Evolutionary conservation across 2,797 vertebrate genomes (phyloP), one percentile per base, ranked within the genome.

Genomic region (Champsocephalus esox): DNA sequence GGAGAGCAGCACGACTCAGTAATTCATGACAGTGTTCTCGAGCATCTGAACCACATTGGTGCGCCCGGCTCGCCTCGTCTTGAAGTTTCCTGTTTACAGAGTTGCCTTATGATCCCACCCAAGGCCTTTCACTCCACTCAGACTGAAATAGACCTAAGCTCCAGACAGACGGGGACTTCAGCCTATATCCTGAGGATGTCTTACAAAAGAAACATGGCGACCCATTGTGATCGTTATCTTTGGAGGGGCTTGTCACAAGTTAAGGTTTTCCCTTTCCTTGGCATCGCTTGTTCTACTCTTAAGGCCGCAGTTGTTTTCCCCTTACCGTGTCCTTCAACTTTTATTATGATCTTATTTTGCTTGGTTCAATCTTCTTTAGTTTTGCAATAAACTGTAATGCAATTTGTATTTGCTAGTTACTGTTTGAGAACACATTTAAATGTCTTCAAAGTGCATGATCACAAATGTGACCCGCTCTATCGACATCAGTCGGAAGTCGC

Each of bases 111-210:
- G 75, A 91, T 90, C 90, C 91, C 91, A 89, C 86, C 89, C 87
- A 89, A 83, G 73, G 79, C 83, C 81, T 86, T 89, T 90, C 88
- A 85, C 88, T 85, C 75, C 54, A 50, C 76, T 61, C 50, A 2
- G 77, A 82, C 82, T 65, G 77, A 90, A 90, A 89, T 74, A 88
- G 82, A 66, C 75, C 83, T 56, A 8, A 17, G 76, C 77, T 75
- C 48, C 75, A 75, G 80, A 90, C 70, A 52, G 73, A 83, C 24
- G 60, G 88, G 88, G 88, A 87, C 88, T 90, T 88, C 62, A 74
- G 83, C 54, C 82, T 61, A 81, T 88, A 92, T 95, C 93, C 95
- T 95, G 75, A 95, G 94, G 94, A 95, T 93, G 92, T 87, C 83
- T 87, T 63, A 92, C 90, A 92, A 92, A 94, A 90, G 83, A 88